Evolutionary conservation across 1,140 invertebrate genomes (phyloP), one percentile per base, ranked within the genome.

Genomic region (Pogonognathellus flavescens): DNA sequence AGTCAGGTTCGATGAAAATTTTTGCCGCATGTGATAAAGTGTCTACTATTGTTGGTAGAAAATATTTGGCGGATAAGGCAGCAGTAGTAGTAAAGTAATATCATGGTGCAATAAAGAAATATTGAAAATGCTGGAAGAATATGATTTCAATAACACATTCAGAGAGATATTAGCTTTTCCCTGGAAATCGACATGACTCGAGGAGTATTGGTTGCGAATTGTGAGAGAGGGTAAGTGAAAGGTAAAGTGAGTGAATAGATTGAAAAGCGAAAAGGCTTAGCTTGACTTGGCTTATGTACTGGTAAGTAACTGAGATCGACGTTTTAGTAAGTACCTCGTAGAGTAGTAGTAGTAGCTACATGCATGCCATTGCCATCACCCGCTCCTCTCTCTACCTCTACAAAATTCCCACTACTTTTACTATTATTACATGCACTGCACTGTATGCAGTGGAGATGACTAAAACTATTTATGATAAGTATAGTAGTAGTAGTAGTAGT

Each of bases 231-330:
- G 62, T 66, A 31, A 66, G 62, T 13, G 31, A 41, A 66, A 66
- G 62, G 62, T 66, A 66, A 66, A 66, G 62, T 66, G 62, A 76
- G 70, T 76, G 70, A 76, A 76, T 76, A 76, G 70, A 76, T 76
- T 76, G 70, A 76, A 76, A 76, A 76, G 31, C 70, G 70, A 76
- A 76, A 76, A 76, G 70, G 70, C 70, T 76, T 76, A 76, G 70
- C 41, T 76, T 76, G 31, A 41, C 41, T 76, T 49, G 70, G 31
- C 70, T 76, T 76, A 50, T 76, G 70, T 16, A 31, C 16, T 31
- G 14, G 49, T 41, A 41, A 41, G 31, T 41, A 41, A 41, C 31
- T 76, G 70, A 50, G 7, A 76, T 66, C 4, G 20, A 20, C 25
- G 14, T 22, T 9, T 66, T 9, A 25, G 60, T 66, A 55, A 55